Conservation (phyloP, 2,113 vertebrate genomes). For the Nansenia antarctica region DNA sequence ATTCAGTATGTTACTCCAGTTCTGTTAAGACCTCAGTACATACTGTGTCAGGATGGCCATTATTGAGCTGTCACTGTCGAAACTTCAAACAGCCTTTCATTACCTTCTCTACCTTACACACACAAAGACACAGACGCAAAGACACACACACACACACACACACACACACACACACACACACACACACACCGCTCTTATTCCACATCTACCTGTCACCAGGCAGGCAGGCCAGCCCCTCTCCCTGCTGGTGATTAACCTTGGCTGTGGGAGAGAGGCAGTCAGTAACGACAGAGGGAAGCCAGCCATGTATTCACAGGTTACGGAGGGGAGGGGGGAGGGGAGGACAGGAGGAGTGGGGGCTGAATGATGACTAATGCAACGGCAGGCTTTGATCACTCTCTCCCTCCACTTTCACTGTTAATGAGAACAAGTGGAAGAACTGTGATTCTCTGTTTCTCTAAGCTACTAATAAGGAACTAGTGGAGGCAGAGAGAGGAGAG, state of each 20-base stretch:
- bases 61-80: neutral
- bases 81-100: neutral
- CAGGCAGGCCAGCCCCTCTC: neutral
- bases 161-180: neutral
- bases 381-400: constrained; percentile 32
- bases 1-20: neutral
- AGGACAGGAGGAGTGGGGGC: neutral
- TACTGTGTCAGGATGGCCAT: neutral
- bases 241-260: neutral
- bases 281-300: neutral
- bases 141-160: constrained; percentile 5
- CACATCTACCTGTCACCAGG: neutral
- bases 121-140: constrained; percentile 1
- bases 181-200: neutral
- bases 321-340: neutral
- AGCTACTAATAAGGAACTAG: neutral
- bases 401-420: constrained; percentile 4
- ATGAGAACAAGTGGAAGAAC: constrained; percentile 7
- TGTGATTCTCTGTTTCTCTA: constrained; percentile 4
- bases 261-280: constrained; percentile 1
- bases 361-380: constrained; percentile 35
- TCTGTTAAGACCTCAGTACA: neutral
- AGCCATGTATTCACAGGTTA: neutral
- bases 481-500: neutral
- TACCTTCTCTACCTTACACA: neutral